Percentiles rank a stretch among this genome's conserved stretches.
Evolutionary conservation across 2,888 invertebrate species (phyloP).

Genomic region (Ormyrus pomaceus): DNA sequence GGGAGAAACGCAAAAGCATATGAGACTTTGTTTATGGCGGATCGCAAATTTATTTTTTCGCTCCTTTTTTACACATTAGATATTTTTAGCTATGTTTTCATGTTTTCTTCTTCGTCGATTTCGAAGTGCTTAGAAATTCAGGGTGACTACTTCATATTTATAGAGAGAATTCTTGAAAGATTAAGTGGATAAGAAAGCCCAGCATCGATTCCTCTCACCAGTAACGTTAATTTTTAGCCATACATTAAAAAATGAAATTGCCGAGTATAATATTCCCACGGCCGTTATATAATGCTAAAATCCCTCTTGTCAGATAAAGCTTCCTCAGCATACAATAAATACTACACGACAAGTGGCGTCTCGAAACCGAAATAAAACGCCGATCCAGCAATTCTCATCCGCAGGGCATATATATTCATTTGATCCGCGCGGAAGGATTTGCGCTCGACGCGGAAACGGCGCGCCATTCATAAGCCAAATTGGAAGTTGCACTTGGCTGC

Average conservation of each 20-base stretch:
- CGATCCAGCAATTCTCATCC: background rate
- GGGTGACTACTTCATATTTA: background rate
- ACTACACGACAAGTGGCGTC: background rate
- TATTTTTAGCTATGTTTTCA: slow-evolving; percentile 19
- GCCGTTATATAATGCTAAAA: no score
- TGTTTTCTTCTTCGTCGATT: background rate
- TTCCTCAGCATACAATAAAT: no score
- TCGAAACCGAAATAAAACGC: slow-evolving; percentile 12
- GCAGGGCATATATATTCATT: slow-evolving; percentile 10
- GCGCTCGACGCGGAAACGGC: slow-evolving; percentile 15
- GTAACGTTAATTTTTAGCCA: no score
- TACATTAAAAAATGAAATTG: no score
- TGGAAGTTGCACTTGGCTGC: slow-evolving; percentile 17
- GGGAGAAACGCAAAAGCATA: no score
- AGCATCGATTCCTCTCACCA: no score
- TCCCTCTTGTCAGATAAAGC: no score
- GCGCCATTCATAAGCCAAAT: slow-evolving; percentile 28
- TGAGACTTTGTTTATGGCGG: no score
- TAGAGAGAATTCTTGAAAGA: background rate
- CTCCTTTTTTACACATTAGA: no score
- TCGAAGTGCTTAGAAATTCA: background rate
- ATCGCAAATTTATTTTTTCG: no score
- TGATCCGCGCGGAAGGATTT: background rate
- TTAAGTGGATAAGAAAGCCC: no score
- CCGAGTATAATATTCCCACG: no score